Evolutionary conservation across 2,797 vertebrate species (phyloP), one percentile per base, ranked within the genome.

Genomic region (Lagorchestes hirsutus): DNA sequence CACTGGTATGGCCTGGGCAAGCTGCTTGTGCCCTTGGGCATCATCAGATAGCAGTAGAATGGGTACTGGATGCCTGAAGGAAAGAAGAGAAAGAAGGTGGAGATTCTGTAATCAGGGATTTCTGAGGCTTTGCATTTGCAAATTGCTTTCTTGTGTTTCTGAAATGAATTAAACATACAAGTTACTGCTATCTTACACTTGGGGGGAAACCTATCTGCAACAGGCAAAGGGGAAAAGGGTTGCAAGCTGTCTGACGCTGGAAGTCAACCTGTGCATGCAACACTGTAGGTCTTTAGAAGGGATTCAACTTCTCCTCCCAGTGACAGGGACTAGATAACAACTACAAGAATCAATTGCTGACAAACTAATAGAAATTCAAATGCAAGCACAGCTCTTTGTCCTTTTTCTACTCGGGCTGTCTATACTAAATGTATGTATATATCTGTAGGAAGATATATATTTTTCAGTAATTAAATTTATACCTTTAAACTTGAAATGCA

Each of bases 281-380:
- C 67, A 58, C 62, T 91, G 1, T 10, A 54, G 3, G 92, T 97
- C 92, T 96, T 16, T 11, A 52, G 96, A 74, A 96, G 55, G 3
- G 46, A 97, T 91, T 28, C 82, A 90, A 90, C 34, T 96, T 93
- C 93, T 55, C 93, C 55, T 98, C 14, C 92, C 92, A 96, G n/a
- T n/a, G 96, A 97, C 54, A 16, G 95, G 91, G 93, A 12, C 96
- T 52, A 97, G 95, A 92, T 95, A 97, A 96, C 97, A 95, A 96
- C 97, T n/a, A 91, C 90, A 90, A 97, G 97, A 98, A 98, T 97
- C 97, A 97, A 94, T 95, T 98, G 97, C 98, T 96, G 62, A 97
- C 97, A 98, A 98, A 98, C 94, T 97, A 96, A 96, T 97, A 98
- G 98, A 97, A 98, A 98, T 98, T 98, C 98, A 98, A 98, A 98